Evolutionary conservation across 2,888 invertebrate genomes (phyloP).

Genomic region (Chymomyza procnemis): DNA sequence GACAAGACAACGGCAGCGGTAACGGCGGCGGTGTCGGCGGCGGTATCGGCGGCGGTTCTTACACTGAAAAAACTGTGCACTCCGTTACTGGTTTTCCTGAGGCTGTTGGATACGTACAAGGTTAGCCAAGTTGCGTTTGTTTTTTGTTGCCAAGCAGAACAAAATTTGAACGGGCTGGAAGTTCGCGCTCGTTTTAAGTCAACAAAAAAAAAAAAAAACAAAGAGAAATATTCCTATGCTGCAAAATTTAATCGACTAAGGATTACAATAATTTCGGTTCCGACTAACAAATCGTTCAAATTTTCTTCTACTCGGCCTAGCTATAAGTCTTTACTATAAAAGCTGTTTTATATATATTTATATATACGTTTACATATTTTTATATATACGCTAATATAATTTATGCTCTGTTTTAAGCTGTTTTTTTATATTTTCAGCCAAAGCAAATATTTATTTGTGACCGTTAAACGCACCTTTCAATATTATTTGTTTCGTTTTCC

Average conservation of each 20-base stretch:
- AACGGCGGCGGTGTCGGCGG: constrained; percentile 17
- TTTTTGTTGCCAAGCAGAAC: constrained; percentile 30
- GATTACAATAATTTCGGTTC: not conserved
- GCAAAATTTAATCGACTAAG: not conserved
- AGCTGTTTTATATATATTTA: constrained; percentile 2
- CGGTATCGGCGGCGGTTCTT: constrained; percentile 30
- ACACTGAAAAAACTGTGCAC: constrained; percentile 43
- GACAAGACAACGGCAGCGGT: constrained; percentile 25
- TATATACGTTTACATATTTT: constrained; percentile 16
- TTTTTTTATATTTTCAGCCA: constrained; percentile 61
- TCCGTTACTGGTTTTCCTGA: constrained; percentile 75
- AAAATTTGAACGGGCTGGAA: constrained; percentile 59
- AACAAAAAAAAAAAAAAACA: too few species aligned
- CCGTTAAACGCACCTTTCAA: constrained; percentile 36
- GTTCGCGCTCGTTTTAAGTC: not conserved
- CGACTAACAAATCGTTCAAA: constrained; percentile 55
- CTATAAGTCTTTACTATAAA: constrained; percentile 45
- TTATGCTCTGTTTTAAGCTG: constrained; percentile 18
- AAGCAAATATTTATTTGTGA: constrained; percentile 32
- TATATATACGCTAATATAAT: constrained; percentile 32
- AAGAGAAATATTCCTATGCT: not conserved
- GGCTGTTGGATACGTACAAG: constrained; percentile 71
- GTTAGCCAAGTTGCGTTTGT: constrained; percentile 66
- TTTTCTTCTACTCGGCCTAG: constrained; percentile 48
- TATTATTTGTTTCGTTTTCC: constrained; percentile 18